A percentile compares a stretch with the other conserved stretches of the same genome.
phyloP scores from a whole-genome alignment of 2,888 invertebrate species.

The Synergus laeviventris region DNA sequence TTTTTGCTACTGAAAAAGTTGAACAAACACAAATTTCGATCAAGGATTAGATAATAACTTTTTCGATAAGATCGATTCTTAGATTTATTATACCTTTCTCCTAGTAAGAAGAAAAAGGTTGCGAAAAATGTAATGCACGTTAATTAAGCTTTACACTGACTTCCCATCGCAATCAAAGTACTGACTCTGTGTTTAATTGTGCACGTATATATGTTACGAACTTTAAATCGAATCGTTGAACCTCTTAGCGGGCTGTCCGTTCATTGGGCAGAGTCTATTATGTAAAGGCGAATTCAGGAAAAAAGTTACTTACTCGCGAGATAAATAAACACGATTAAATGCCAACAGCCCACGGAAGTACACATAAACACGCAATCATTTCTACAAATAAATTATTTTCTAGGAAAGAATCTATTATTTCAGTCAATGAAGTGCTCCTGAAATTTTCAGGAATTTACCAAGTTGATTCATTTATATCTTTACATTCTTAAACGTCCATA shows the following conservation, averaged over 20 bases:
- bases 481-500: neutral
- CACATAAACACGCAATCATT: neutral
- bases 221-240: conserved; percentile 10
- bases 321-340: conserved; percentile 33
- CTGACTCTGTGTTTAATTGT: neutral
- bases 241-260: neutral
- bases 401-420: neutral
- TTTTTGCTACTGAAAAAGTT: conserved; percentile 29
- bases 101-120: conserved; percentile 12
- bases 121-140: conserved; percentile 20
- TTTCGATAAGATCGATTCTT: conserved; percentile 21
- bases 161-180: conserved; percentile 28
- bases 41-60: conserved; percentile 14
- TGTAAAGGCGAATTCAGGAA: conserved; percentile 31
- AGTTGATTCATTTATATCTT: neutral
- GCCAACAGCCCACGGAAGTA: conserved; percentile 26
- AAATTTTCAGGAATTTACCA: no score
- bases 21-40: conserved; percentile 16
- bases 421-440: no score
- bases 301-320: conserved; percentile 19
- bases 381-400: neutral
- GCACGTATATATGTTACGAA: neutral
- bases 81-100: conserved; percentile 30
- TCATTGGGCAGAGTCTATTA: conserved; percentile 12
- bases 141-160: conserved; percentile 30